Percentiles rank a stretch among this genome's conserved stretches.
phyloP scores from a whole-genome alignment of 2,888 invertebrate species.

The Leucophora obtusa region DNA sequence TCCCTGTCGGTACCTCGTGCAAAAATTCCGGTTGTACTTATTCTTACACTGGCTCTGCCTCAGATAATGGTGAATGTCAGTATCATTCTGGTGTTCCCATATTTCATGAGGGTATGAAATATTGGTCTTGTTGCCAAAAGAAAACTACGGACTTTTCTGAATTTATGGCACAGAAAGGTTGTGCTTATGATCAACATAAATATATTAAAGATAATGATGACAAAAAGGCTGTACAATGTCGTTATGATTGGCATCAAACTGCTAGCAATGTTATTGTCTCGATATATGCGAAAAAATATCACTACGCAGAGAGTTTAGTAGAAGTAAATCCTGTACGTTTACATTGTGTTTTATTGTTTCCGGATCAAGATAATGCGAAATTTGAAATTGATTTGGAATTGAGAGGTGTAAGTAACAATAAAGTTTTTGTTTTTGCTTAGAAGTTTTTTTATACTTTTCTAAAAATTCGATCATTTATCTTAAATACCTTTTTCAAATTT shows the following conservation, averaged over 20 bases:
- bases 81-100: constrained; percentile 94
- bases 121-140: constrained; percentile 97
- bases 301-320: constrained; percentile 86
- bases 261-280: constrained; percentile 89
- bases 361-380: constrained; percentile 84
- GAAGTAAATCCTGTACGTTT: constrained; percentile 91
- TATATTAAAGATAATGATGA: constrained; percentile 87
- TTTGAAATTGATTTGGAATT: constrained; percentile 89
- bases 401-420: constrained; percentile 84
- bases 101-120: constrained; percentile 98
- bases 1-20: constrained; percentile 88
- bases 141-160: constrained; percentile 95
- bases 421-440: background rate
- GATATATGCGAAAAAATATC: constrained; percentile 93
- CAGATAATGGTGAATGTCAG: constrained; percentile 83
- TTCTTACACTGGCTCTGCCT: constrained; percentile 85
- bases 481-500: too few species aligned
- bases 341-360: constrained; percentile 86
- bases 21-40: constrained; percentile 90
- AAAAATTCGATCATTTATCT: too few species aligned
- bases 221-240: constrained; percentile 83
- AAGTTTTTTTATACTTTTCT: too few species aligned
- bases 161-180: constrained; percentile 95
- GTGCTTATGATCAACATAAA: constrained; percentile 89
- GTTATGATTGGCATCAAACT: constrained; percentile 98